Percentiles rank a stretch among this genome's conserved stretches.
phyloP scores from a whole-genome alignment of 1,140 invertebrate species.

The Ips typographus region DNA sequence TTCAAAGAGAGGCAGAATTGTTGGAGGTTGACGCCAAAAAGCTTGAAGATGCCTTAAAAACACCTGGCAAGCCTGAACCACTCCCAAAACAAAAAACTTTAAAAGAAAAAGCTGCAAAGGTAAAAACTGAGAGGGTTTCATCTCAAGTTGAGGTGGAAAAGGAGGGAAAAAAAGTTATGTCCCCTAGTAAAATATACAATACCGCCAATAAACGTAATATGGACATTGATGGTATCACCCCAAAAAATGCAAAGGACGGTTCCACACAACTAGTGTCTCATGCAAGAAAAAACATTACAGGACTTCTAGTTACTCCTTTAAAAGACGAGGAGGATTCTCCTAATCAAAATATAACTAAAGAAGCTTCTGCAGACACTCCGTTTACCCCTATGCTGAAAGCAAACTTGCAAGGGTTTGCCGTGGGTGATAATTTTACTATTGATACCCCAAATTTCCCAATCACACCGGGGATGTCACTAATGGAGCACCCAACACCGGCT shows the following conservation, averaged over 20 bases:
- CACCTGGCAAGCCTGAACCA: constrained; percentile 13
- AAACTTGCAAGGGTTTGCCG: constrained; percentile 40
- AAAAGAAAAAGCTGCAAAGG: background rate
- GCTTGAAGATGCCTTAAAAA: constrained; percentile 32
- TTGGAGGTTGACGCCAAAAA: constrained; percentile 25
- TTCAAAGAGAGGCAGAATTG: background rate
- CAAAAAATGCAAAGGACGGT: constrained; percentile 22
- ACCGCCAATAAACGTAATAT: constrained; percentile 41
- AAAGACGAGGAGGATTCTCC: constrained; percentile 40
- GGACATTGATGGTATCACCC: constrained; percentile 21
- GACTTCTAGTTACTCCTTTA: constrained; percentile 43
- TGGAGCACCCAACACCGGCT: constrained; percentile 42
- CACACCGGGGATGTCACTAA: constrained; percentile 44
- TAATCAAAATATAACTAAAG: constrained; percentile 23
- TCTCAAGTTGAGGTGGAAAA: background rate
- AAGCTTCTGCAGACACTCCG: constrained; percentile 37
- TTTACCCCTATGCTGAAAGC: constrained; percentile 47
- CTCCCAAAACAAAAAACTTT: constrained; percentile 16
- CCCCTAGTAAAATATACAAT: constrained; percentile 38
- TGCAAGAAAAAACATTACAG: constrained; percentile 33
- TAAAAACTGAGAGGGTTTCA: constrained; percentile 3
- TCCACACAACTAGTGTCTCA: constrained; percentile 9
- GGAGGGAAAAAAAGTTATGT: constrained; percentile 29
- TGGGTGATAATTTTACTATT: constrained; percentile 37
- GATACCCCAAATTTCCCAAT: constrained; percentile 47